These are phyloP conservation scores for Drosophila asahinai DNA, from an alignment of 1,140 invertebrate species.

Conservation along the genomic window DNA sequence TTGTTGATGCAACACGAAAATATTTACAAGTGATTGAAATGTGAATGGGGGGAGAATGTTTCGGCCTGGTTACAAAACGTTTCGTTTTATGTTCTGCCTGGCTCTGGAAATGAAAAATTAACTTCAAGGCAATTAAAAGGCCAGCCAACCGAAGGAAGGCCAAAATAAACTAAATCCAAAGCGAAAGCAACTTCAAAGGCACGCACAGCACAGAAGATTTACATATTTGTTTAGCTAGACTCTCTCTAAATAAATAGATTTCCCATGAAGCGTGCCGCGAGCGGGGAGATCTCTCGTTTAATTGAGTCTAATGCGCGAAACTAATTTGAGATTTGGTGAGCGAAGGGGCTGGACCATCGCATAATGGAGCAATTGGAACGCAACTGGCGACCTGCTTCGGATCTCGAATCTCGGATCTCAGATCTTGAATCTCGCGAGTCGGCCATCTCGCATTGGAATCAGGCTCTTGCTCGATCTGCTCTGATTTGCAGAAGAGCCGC, in stretches of 20 bases:
- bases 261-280: constrained; percentile 40
- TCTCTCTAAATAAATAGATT: constrained; percentile 61
- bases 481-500: constrained; percentile 64
- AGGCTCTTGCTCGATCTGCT: constrained; percentile 54
- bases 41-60: neutral
- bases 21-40: constrained; percentile 64
- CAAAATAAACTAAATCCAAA: constrained; percentile 16
- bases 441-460: constrained; percentile 15
- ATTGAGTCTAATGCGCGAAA: constrained; percentile 77
- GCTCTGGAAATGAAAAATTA: constrained; percentile 45
- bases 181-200: constrained; percentile 63
- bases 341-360: constrained; percentile 18
- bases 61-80: constrained; percentile 52
- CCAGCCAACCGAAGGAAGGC: constrained; percentile 19
- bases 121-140: constrained; percentile 61
- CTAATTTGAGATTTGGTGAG: constrained; percentile 68
- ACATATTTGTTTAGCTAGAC: constrained; percentile 54
- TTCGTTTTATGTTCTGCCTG: constrained; percentile 47
- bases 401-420: constrained; percentile 7
- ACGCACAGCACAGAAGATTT: constrained; percentile 40
- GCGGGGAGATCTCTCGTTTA: constrained; percentile 48
- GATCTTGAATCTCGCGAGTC: neutral
- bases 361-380: constrained; percentile 60
- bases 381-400: constrained; percentile 59
- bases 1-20: constrained; percentile 55